phyloP scores from a whole-genome alignment of 2,888 invertebrate species.

The Tineola bisselliella region DNA sequence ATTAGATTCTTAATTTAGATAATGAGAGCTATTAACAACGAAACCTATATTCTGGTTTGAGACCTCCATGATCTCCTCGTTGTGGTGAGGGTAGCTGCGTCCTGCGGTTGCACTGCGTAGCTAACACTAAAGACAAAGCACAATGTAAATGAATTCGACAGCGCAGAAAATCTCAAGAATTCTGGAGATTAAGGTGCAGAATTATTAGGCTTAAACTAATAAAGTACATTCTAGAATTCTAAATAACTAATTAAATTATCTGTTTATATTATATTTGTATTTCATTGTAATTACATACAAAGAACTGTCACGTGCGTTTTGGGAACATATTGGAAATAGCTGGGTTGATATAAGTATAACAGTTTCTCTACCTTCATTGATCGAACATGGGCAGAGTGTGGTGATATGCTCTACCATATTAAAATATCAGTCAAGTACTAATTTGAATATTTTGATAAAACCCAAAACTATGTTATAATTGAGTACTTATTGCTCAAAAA shows the following conservation, averaged over 20 bases:
- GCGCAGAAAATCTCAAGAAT: slow-evolving; percentile 36
- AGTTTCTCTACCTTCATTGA: too few relatives aligned
- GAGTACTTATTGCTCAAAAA: too few relatives aligned
- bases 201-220: background rate
- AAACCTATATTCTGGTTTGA: background rate
- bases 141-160: slow-evolving; percentile 28
- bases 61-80: slow-evolving; percentile 1
- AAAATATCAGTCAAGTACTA: background rate
- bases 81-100: background rate
- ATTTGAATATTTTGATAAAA: background rate
- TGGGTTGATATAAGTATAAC: too few relatives aligned
- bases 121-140: slow-evolving; percentile 34
- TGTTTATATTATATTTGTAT: too few relatives aligned
- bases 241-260: too few relatives aligned
- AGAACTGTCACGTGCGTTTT: too few relatives aligned
- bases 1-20: background rate
- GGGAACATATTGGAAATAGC: too few relatives aligned
- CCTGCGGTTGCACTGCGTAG: slow-evolving; percentile 18
- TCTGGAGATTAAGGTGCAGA: slow-evolving; percentile 2
- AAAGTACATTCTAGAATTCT: background rate
- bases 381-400: too few relatives aligned
- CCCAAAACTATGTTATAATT: background rate
- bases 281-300: too few relatives aligned
- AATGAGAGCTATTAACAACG: background rate
- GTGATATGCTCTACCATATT: background rate